Evolutionary conservation across 2,113 vertebrate species (phyloP).

Genomic region (Piaya cayana): DNA sequence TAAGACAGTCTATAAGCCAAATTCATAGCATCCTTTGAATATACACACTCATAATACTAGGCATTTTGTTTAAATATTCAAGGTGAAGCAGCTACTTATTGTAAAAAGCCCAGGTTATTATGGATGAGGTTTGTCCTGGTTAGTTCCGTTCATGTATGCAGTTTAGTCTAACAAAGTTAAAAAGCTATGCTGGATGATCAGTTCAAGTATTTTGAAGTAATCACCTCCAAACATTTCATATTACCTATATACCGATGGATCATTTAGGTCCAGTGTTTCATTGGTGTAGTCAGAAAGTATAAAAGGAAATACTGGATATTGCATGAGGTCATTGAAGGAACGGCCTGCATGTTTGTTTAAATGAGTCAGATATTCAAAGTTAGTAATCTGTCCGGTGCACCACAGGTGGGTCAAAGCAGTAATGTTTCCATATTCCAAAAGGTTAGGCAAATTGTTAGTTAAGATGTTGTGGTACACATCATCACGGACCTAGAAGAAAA

Average conservation of each 20-base stretch:
- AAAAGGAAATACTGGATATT: slow-evolving; percentile 98
- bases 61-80: neutral
- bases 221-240: neutral
- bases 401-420: slow-evolving; percentile 94
- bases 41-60: neutral
- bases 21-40: neutral
- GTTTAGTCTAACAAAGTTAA: neutral
- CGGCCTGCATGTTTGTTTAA: slow-evolving; percentile 97
- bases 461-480: slow-evolving; percentile 96
- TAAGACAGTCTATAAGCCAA: neutral
- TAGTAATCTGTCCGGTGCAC: slow-evolving; percentile 96
- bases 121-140: neutral
- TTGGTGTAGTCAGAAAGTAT: slow-evolving; percentile 92
- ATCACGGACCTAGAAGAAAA: slow-evolving; percentile 86
- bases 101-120: neutral
- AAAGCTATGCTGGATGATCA: neutral
- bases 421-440: slow-evolving; percentile 97
- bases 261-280: slow-evolving; percentile 90
- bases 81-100: neutral
- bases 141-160: neutral
- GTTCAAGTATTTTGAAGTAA: neutral
- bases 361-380: slow-evolving; percentile 98
- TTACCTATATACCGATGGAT: slow-evolving; percentile 88
- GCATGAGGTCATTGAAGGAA: slow-evolving; percentile 99
- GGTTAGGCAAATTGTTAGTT: slow-evolving; percentile 93